phyloP scores from a whole-genome alignment of 1,140 invertebrate genomes.

The Drosophila sucinea region DNA sequence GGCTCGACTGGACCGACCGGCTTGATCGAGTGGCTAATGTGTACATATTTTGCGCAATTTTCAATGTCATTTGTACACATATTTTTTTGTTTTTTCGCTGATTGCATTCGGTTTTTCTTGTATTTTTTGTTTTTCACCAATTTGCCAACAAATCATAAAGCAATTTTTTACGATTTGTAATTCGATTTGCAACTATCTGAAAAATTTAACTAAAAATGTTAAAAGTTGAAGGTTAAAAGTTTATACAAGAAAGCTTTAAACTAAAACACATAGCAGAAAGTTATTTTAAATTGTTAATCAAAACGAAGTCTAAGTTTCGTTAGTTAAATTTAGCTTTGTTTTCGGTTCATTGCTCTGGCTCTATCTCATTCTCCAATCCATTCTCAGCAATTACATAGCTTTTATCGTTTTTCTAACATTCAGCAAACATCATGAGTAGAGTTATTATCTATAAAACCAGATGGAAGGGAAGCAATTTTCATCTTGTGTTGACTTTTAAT shows the following conservation, averaged over 20 bases:
- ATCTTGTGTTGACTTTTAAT: constrained; percentile 15
- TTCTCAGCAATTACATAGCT: neutral
- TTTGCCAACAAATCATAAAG: constrained; percentile 52
- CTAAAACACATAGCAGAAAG: neutral
- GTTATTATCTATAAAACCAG: constrained; percentile 6
- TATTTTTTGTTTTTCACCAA: constrained; percentile 33
- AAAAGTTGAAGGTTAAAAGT: constrained; percentile 5
- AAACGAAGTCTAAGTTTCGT: neutral
- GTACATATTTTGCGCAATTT: constrained; percentile 61
- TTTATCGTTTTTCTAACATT: neutral
- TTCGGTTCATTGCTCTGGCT: constrained; percentile 7
- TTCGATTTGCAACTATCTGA: constrained; percentile 24
- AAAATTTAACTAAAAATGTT: constrained; percentile 29
- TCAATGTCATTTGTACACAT: constrained; percentile 67
- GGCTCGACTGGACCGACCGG: constrained; percentile 17
- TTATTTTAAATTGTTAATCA: constrained; percentile 1
- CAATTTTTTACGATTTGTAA: constrained; percentile 22
- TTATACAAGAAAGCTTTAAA: neutral
- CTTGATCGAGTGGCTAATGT: constrained; percentile 51
- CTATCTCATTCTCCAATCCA: constrained; percentile 1
- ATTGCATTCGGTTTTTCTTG: constrained; percentile 39
- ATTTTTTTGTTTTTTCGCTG: constrained; percentile 36
- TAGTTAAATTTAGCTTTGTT: neutral
- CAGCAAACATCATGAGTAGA: neutral
- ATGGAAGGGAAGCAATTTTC: constrained; percentile 13